These are phyloP conservation scores for Corydoras maculifer DNA, from an alignment of 2,113 vertebrate genomes.

Conservation along the genomic window DNA sequence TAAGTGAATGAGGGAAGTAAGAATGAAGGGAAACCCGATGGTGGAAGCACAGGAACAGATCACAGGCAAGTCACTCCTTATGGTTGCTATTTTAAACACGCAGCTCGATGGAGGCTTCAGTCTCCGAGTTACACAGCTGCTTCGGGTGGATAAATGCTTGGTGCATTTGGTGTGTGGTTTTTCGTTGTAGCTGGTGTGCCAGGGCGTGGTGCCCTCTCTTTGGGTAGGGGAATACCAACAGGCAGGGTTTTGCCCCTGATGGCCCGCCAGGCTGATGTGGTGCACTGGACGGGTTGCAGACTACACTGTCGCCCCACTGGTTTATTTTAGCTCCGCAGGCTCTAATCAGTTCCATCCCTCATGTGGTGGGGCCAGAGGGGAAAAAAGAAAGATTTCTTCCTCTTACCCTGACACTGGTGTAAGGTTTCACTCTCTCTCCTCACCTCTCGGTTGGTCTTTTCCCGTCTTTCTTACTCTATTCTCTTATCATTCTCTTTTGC, in stretches of 20 bases:
- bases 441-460: background rate
- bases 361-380: slow-evolving; percentile 24
- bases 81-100: slow-evolving; percentile 14
- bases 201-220: slow-evolving; percentile 34
- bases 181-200: slow-evolving; percentile 17
- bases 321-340: slow-evolving; percentile 45
- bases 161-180: slow-evolving; percentile 1
- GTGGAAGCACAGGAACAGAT: slow-evolving; percentile 17
- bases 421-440: slow-evolving; percentile 14
- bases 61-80: slow-evolving; percentile 14
- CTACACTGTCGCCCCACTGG: slow-evolving; percentile 27
- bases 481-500: slow-evolving; percentile 54
- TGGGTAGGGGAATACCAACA: slow-evolving; percentile 36
- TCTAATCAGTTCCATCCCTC: slow-evolving; percentile 48
- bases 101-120: background rate
- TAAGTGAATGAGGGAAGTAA: too few relatives aligned
- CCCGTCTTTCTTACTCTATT: slow-evolving; percentile 1
- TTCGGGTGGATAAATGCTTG: background rate
- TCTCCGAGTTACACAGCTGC: slow-evolving; percentile 4
- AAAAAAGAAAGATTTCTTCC: slow-evolving; percentile 22
- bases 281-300: slow-evolving; percentile 28
- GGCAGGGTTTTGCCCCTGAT: slow-evolving; percentile 21
- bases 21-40: slow-evolving; percentile 14
- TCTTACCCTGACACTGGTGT: slow-evolving; percentile 16
- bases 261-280: slow-evolving; percentile 35